Evolutionary conservation across 1,140 invertebrate genomes (phyloP), one percentile per base, ranked within the genome.

Genomic region (Mylabris phalerata): DNA sequence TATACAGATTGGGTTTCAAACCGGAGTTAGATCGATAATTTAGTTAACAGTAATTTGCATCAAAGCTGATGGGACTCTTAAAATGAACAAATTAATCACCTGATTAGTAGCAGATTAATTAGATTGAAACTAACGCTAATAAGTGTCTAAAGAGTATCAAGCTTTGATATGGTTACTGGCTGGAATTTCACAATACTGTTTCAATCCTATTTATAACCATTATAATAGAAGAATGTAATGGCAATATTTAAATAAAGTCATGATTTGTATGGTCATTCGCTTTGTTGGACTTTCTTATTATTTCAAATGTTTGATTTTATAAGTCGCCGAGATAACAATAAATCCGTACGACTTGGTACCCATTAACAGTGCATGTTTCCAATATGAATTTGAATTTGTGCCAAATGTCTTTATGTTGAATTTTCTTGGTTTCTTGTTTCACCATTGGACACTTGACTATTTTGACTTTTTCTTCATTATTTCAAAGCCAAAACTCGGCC

Each of bases 301-400:
- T 42, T 49, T 49, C 48, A 57, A 48, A 45, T 45, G 47, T 56
- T 27, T 25, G 39, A 48, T 57, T 57, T 59, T 59, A 52, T n/a
- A 41, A 59, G 46, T 46, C 50, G 45, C 26, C 43, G 7, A 50
- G 50, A 52, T 54, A 54, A 59, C 57, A 50, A 59, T 59, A 59
- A 59, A 59, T 59, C 48, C 39, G 39, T 5, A 32, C 32, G 32
- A 39, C 39, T 46, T 46, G 56, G 48, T 9, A 24, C 50, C 56
- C 56, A 50, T 51, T 58, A 51, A 59, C n/a, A 52, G 48, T 59
- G 39, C 56, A 59, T 52, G 48, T 49, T 58, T 46, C 48, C 57
- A 50, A 54, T 59, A 59, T 59, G 32, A 32, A 32, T 32, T 32
- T 32, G 32, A 32, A 32, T 32, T 32, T 32, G 32, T 32, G 32